These are phyloP conservation scores for Ceratotherium simum DNA, from an alignment of 2,113 vertebrate genomes.

Conservation along the genomic window DNA sequence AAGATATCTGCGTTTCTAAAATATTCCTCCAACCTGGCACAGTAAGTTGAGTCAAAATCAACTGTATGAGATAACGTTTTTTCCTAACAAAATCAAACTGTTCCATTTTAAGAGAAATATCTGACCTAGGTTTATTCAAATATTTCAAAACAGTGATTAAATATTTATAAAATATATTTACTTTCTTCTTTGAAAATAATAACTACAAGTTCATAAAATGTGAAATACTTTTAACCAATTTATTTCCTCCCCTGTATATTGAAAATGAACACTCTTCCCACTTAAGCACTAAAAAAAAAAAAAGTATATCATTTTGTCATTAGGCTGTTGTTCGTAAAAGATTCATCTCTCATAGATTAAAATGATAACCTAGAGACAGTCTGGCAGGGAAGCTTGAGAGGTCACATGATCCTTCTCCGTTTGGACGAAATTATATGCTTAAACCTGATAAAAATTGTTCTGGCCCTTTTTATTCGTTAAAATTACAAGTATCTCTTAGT, in stretches of 20 bases:
- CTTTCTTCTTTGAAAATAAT: slow-evolving; percentile 32
- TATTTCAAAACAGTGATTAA: slow-evolving; percentile 44
- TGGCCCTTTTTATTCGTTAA: slow-evolving; percentile 42
- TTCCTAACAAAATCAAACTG: neutral
- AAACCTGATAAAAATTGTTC: slow-evolving; percentile 17
- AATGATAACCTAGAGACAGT: slow-evolving; percentile 23
- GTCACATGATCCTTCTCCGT: neutral
- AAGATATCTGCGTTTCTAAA: slow-evolving; percentile 4
- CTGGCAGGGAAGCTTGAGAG: slow-evolving; percentile 13
- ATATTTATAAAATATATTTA: slow-evolving; percentile 11
- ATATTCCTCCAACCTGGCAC: neutral
- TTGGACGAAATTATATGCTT: slow-evolving; percentile 5
- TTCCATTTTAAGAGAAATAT: slow-evolving; percentile 20
- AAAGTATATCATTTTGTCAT: neutral
- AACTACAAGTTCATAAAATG: slow-evolving; percentile 33
- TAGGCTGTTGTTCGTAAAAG: neutral
- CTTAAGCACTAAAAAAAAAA: neutral
- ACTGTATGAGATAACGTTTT: neutral
- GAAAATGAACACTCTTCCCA: slow-evolving; percentile 4
- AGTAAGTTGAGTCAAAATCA: slow-evolving; percentile 53
- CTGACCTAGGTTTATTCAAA: slow-evolving; percentile 28
- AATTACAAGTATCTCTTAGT: neutral
- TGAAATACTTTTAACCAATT: slow-evolving; percentile 46
- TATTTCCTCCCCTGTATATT: neutral
- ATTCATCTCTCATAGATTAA: slow-evolving; percentile 1